Base-by-base conservation (phyloP, 2,113 vertebrate genomes). In the Motacilla alba region DNA sequence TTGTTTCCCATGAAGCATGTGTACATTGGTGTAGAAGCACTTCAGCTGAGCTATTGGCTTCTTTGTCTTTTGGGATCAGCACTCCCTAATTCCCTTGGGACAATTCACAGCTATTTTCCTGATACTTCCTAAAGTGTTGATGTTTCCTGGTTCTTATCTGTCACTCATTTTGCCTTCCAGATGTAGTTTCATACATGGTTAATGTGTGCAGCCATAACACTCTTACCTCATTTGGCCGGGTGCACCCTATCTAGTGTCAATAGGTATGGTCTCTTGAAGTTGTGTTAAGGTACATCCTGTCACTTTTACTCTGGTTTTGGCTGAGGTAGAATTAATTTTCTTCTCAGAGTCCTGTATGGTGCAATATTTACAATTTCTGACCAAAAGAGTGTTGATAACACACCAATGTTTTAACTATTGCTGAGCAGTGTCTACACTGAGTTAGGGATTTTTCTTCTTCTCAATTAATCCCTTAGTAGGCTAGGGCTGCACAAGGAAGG, bases 381-480 rank as follows among this genome's bases (percentile, higher is more conserved):
- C 7, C 13, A 67, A 58, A 72, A n/a, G 6, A 39, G 17, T 17
- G 6, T 31, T 83, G 11, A 20, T 22, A 60, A 55, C 4, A 44
- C 7, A 11, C 0, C 1, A 7, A 2, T 26, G 9, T 27, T 66
- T 70, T n/a, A 50, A 9, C 3, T n/a, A 2, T 33, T 64, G 15
- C 8, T 69, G 31, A 59, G 11, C 9, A 39, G 23, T 1, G 2
- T 17, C 52, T 31, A 28, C 18, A 26, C 11, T 33, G 30, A 11
- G 5, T 10, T 11, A 39, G 50, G 14, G 35, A 2, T 26, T 76
- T 81, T 74, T 76, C 26, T 74, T 5, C 41, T 83, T 62, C 68
- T 66, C 24, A 21, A 8, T 21, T 41, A 50, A 39, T 24, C 23
- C 24, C 2, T 0, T 1, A 39, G 22, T 9, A 62, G 37, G 6